These are phyloP conservation scores for Oreochromis aureus DNA, from an alignment of 2,113 vertebrate species.

Conservation along the genomic window DNA sequence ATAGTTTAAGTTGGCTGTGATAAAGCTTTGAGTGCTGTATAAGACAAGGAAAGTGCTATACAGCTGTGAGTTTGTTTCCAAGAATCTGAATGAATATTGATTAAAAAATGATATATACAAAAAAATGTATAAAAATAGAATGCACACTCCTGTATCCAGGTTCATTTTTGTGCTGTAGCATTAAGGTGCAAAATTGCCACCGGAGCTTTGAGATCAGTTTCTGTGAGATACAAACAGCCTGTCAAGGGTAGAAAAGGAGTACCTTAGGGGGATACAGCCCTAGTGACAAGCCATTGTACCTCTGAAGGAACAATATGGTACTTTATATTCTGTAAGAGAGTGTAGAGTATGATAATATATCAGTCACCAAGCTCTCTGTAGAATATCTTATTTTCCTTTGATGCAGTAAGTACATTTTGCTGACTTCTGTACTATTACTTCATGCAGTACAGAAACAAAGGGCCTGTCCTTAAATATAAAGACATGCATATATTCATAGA, in stretches of 20 bases:
- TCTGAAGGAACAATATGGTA: background rate
- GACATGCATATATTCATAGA: background rate
- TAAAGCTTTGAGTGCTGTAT: background rate
- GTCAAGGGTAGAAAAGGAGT: background rate
- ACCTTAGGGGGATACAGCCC: background rate
- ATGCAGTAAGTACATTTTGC: background rate
- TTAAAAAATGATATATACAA: background rate
- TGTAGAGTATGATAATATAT: background rate
- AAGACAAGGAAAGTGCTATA: background rate
- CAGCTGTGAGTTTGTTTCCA: fast-evolving
- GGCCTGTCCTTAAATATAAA: background rate
- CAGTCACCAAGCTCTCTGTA: background rate
- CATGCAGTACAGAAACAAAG: background rate
- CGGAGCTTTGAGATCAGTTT: background rate
- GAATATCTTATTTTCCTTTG: background rate
- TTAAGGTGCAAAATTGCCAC: background rate
- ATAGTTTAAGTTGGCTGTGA: background rate
- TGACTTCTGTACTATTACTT: background rate
- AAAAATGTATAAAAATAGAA: background rate
- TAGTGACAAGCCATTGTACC: background rate
- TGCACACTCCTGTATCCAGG: background rate
- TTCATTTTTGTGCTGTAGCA: background rate
- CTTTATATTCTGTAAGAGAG: background rate
- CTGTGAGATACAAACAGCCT: background rate
- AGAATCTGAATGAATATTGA: background rate